A percentile compares a stretch with the other conserved stretches of the same genome.
phyloP scores from a whole-genome alignment of 2,797 vertebrate genomes.

The Phrynocephalus vlangalii region DNA sequence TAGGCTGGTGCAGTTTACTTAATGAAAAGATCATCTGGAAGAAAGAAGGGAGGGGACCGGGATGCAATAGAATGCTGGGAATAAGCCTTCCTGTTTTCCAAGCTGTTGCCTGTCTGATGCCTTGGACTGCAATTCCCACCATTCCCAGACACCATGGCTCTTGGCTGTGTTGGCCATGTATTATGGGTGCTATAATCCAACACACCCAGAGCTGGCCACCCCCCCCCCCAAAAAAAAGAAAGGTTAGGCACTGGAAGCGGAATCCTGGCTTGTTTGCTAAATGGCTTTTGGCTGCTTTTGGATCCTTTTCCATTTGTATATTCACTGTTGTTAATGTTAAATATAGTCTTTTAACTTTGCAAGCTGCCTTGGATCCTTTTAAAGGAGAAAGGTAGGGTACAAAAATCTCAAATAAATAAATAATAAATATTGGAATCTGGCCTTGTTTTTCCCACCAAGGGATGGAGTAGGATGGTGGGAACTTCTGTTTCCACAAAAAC shows the following conservation, averaged over 20 bases:
- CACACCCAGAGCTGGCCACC: background rate
- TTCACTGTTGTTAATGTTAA: too few relatives aligned
- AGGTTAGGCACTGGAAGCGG: background rate
- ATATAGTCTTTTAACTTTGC: too few relatives aligned
- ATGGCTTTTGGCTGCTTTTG: background rate
- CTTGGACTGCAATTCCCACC: background rate
- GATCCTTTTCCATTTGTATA: too few relatives aligned
- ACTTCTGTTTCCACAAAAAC: background rate
- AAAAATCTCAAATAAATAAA: too few relatives aligned
- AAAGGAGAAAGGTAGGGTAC: too few relatives aligned
- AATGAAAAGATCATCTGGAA: slow-evolving; percentile 57
- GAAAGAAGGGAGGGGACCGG: background rate
- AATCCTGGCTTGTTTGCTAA: background rate
- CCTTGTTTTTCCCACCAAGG: background rate
- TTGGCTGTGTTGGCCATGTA: background rate
- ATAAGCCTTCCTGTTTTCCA: background rate
- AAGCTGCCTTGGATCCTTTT: too few relatives aligned
- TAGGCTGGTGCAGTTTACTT: slow-evolving; percentile 47
- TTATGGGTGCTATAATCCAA: background rate
- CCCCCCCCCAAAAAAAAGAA: background rate
- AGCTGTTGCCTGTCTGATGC: too few relatives aligned
- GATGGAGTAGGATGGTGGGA: background rate
- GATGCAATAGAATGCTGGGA: background rate
- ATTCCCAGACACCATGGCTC: background rate
- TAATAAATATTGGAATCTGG: background rate